A percentile compares a stretch with the other conserved stretches of the same genome.
Evolutionary conservation across 2,888 invertebrate genomes (phyloP).

Genomic region (Leucophenga maculata): DNA sequence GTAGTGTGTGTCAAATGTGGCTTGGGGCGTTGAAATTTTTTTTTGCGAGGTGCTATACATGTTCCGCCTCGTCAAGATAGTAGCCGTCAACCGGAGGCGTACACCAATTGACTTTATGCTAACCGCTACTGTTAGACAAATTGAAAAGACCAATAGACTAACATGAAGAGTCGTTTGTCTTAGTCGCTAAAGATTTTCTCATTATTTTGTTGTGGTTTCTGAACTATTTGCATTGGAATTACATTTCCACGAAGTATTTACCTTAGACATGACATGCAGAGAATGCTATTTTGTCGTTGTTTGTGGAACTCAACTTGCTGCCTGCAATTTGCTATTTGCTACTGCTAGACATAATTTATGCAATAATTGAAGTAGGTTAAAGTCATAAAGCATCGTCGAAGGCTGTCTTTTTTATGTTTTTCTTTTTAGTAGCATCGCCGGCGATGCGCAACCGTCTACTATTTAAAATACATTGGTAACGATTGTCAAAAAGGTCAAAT

Average conservation of each 20-base stretch:
- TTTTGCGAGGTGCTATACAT: not conserved
- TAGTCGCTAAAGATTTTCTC: slow-evolving; percentile 8
- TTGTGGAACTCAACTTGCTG: slow-evolving; percentile 8
- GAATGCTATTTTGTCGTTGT: slow-evolving; percentile 7
- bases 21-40: not conserved
- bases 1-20: slow-evolving; percentile 5
- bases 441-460: not conserved
- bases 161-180: not conserved
- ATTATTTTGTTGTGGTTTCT: not conserved
- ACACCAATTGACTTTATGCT: not conserved
- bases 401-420: not conserved
- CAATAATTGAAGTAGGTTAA: slow-evolving; percentile 25
- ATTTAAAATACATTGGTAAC: not conserved
- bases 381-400: slow-evolving; percentile 11
- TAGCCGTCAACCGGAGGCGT: slow-evolving; percentile 5
- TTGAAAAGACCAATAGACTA: slow-evolving; percentile 17
- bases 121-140: slow-evolving; percentile 22
- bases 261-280: not conserved
- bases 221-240: slow-evolving; percentile 11
- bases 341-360: slow-evolving; percentile 19
- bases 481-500: slow-evolving; percentile 2
- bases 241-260: slow-evolving; percentile 13
- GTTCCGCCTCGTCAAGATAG: no score
- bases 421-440: not conserved
- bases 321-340: not conserved